These are phyloP conservation scores for Takifugu ocellatus DNA, from an alignment of 2,797 vertebrate genomes.

Conservation along the genomic window DNA sequence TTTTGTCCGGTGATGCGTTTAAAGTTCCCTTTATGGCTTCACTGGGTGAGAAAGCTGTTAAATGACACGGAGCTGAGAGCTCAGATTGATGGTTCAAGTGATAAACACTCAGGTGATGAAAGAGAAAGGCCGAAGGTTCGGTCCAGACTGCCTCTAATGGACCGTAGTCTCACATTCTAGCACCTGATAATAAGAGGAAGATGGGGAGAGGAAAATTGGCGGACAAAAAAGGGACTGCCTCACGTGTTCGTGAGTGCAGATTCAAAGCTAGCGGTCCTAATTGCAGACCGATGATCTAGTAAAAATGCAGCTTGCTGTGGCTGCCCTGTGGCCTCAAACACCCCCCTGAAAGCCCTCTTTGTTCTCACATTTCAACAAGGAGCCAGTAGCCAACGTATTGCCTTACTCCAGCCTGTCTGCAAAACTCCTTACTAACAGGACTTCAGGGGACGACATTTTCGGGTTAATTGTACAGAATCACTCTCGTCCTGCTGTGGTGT, in stretches of 20 bases:
- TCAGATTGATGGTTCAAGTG: constrained; percentile 51
- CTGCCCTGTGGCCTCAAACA: constrained; percentile 48
- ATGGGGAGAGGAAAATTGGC: constrained; percentile 12
- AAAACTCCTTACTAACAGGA: constrained; percentile 53
- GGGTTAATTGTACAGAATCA: constrained; percentile 43
- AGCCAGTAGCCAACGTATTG: constrained; percentile 50
- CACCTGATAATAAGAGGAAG: constrained; percentile 32
- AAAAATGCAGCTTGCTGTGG: constrained; percentile 52
- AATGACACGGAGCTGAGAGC: constrained; percentile 43
- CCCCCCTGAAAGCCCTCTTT: constrained; percentile 61
- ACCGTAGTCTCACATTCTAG: constrained; percentile 47
- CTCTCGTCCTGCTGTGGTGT: constrained; percentile 3
- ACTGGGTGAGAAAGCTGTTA: constrained; percentile 46
- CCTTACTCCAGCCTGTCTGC: constrained; percentile 42
- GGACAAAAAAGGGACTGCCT: constrained; percentile 5
- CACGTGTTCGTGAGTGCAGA: constrained; percentile 5
- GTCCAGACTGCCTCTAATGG: constrained; percentile 49
- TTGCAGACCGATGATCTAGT: constrained; percentile 56
- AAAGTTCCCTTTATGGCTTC: constrained; percentile 43
- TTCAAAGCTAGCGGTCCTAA: constrained; percentile 40
- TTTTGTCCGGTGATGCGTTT: constrained; percentile 33
- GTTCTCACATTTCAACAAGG: constrained; percentile 66
- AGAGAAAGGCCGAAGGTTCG: constrained; percentile 56
- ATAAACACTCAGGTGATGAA: constrained; percentile 66
- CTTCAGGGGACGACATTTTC: constrained; percentile 54